Percentiles rank a stretch among this genome's conserved stretches.
Conservation (phyloP, 2,888 invertebrate species). For the Herminia tarsipennalis region DNA sequence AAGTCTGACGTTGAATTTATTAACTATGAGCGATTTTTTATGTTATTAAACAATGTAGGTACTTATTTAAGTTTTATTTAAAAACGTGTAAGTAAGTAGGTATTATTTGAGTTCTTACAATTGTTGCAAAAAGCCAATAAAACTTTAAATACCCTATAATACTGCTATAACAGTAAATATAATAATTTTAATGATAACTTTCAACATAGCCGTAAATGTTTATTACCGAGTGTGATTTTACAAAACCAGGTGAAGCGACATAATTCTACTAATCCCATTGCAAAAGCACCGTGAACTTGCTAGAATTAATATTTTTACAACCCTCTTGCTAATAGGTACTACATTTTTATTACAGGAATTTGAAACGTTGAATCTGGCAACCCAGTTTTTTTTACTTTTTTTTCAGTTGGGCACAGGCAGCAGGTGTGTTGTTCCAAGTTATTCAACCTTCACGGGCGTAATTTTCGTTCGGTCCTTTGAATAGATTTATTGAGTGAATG, state of each 20-base stretch:
- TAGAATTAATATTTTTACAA: background rate
- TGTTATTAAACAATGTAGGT: too few relatives aligned
- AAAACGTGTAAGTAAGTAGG: too few relatives aligned
- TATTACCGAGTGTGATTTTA: background rate
- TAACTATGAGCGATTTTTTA: too few relatives aligned
- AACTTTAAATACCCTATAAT: background rate
- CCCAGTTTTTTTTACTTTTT: conserved; percentile 60
- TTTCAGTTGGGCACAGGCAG: conserved; percentile 67
- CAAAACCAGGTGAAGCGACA: background rate
- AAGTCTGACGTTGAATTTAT: too few relatives aligned
- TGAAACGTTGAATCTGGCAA: conserved; percentile 27
- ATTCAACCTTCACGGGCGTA: conserved; percentile 49
- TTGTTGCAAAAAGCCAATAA: background rate
- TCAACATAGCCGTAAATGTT: background rate
- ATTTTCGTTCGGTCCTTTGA: conserved; percentile 64
- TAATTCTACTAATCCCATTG: background rate
- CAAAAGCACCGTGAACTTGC: background rate
- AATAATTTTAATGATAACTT: background rate
- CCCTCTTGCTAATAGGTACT: background rate
- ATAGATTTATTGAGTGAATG: conserved; percentile 52
- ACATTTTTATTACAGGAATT: conserved; percentile 4
- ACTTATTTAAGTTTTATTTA: too few relatives aligned
- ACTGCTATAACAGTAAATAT: background rate
- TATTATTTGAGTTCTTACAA: too few relatives aligned
- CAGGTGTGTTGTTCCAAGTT: conserved; percentile 72